Evolutionary conservation across 53 echinoderm and acorn worm genomes (phyloP), one percentile per base, ranked within the genome.

Genomic region (Temnopleurus reevesii): DNA sequence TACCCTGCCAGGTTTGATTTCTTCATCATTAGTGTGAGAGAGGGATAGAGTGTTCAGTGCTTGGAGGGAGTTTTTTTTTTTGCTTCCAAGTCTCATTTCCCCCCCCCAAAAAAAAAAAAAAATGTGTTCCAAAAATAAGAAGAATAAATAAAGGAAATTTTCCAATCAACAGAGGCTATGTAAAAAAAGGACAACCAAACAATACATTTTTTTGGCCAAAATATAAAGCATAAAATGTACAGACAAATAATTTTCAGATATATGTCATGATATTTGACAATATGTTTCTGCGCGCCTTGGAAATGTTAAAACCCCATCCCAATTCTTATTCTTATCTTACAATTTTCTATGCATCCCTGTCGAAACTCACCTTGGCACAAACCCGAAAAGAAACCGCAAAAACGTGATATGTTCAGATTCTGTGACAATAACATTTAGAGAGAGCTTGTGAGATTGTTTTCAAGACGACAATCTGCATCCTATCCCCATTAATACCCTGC

Each of bases 1-100:
- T 71, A 71, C 41, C 71, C 71, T 71, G 71, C 71, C 71, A 79
- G 79, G 46, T 49, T 79, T 28, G 79, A 79, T 79, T 79, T 79
- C 79, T 79, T 29, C 23, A 38, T 49, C 79, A 79, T 79, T 79
- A 49, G 49, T 83, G 36, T 7, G 31, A 56, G 12, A 56, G 12
- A 12, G 55, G 60, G 55, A 55, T 83, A 53, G 33, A 56, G 57
- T 55, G 83, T 33, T 21, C 36, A 55, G 33, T 83, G 83, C 56
- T 34, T 12, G 57, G 15, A 56, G 56, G 18, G 41, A 54, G 49
- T 82, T 23, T n/a, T n/a, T n/a, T n/a, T n/a, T n/a, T n/a, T n/a
- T n/a, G n/a, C n/a, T n/a, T n/a, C n/a, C n/a, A n/a, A n/a, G n/a
- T n/a, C n/a, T n/a, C n/a, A n/a, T n/a, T n/a, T n/a, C n/a, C n/a